A percentile compares a stretch with the other conserved stretches of the same genome.
phyloP scores from a whole-genome alignment of 1,140 invertebrate species.

The Zaprionus ghesquierei region DNA sequence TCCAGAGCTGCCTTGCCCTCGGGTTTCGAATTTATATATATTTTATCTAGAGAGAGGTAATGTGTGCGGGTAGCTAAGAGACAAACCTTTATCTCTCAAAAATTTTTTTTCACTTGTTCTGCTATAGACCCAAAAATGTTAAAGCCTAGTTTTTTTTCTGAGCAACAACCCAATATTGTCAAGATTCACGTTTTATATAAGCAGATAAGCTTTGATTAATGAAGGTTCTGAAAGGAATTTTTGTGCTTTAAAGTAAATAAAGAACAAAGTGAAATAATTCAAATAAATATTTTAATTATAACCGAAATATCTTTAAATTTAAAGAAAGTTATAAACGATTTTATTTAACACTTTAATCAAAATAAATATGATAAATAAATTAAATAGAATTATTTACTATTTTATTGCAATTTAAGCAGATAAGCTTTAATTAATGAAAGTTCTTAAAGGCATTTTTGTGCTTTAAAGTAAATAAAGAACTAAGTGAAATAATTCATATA shows the following conservation, averaged over 20 bases:
- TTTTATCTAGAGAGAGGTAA: background rate
- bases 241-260: constrained; percentile 15
- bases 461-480: constrained; percentile 1
- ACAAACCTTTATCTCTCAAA: background rate
- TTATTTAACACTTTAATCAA: no score
- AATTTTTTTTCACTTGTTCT: background rate
- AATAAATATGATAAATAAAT: no score
- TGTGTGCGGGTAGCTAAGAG: background rate
- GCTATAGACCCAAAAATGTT: constrained; percentile 27
- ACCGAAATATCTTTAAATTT: no score
- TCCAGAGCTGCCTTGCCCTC: background rate
- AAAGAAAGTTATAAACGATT: no score
- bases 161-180: constrained; percentile 55
- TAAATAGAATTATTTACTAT: no score
- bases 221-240: constrained; percentile 10
- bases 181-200: constrained; percentile 59
- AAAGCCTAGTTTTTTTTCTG: constrained; percentile 19
- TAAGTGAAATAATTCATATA: no score
- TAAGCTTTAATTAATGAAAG: constrained; percentile 50
- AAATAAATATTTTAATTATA: background rate
- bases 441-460: constrained; percentile 19
- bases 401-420: no score
- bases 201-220: constrained; percentile 52
- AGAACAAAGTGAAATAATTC: background rate
- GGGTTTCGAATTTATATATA: background rate